Evolutionary conservation across 2,797 vertebrate genomes (phyloP), one percentile per base, ranked within the genome.

Genomic region (Sebastes jordani): DNA sequence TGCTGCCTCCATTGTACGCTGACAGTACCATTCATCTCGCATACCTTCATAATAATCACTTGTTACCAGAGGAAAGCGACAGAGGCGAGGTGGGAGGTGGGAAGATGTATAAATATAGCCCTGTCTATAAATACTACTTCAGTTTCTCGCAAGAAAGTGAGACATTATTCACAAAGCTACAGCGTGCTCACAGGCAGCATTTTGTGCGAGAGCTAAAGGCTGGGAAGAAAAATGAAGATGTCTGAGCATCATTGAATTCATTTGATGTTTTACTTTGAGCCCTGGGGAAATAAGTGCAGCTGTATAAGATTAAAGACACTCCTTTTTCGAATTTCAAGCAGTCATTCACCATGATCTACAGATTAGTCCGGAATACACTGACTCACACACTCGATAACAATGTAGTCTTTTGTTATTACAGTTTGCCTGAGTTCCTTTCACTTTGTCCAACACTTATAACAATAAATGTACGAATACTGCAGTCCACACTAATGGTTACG

Each of bases 81-180:
- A 27, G 66, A 81, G 58, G 59, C 36, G 22, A 86, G 80, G 82
- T 90, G 70, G 78, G 84, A 83, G 71, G 82, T 67, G 54, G 27
- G 46, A 66, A 60, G 71, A 54, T 55, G 78, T 72, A 62, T 85
- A 93, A 91, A 92, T 84, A 92, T 88, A 93, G 86, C 80, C 29
- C 2, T 7, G 5, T 70, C 90, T 91, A 92, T 83, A 90, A 90
- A 92, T 94, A 89, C 61, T 42, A 8, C 79, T 67, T 78, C 54
- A 59, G 56, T 73, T 86, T 82, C 61, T 78, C 68, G 30, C 83
- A 84, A 76, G 80, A 84, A 82, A 71, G 66, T n/a, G 76, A 88
- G 72, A 68, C 22, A 18, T 59, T 20, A 65, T 84, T 80, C 64
- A 78, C 66, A 66, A 80, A 84, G 77, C 62, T 23, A n/a, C 73